Evolutionary conservation across 2,113 vertebrate genomes (phyloP).

Genomic region (Peromyscus polionotus): DNA sequence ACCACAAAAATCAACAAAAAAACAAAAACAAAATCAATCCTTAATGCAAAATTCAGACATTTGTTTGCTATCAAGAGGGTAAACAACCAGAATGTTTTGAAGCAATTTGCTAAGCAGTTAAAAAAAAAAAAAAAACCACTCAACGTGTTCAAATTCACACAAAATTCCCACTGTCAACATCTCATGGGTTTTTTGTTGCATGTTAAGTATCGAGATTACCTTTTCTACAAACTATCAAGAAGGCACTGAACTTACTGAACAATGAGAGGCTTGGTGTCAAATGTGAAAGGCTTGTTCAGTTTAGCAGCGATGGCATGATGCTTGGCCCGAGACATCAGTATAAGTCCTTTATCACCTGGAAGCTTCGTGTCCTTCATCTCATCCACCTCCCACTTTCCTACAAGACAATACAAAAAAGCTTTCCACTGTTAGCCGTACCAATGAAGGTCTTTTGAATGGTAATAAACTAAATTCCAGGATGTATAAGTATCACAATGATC

Average conservation of each 20-base stretch:
- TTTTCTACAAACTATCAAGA: constrained; percentile 13
- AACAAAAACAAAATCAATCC: neutral
- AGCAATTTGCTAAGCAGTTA: constrained; percentile 17
- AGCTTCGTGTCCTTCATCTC: constrained; percentile 97
- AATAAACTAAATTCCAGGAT: constrained; percentile 4
- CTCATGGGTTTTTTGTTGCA: neutral
- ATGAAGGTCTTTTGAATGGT: neutral
- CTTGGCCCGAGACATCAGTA: constrained; percentile 95
- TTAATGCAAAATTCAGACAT: constrained; percentile 36
- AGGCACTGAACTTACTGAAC: constrained; percentile 94
- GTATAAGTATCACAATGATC: neutral
- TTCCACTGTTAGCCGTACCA: neutral
- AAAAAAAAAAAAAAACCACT: neutral
- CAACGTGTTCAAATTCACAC: neutral
- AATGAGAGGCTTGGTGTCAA: constrained; percentile 95
- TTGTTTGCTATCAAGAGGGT: constrained; percentile 12
- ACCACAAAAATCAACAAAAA: neutral
- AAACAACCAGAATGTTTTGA: neutral
- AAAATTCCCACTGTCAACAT: neutral
- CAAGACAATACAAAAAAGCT: constrained; percentile 54
- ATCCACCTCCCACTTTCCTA: constrained; percentile 97
- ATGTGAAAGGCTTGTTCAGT: constrained; percentile 94
- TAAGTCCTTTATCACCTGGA: constrained; percentile 96
- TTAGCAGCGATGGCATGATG: constrained; percentile 97
- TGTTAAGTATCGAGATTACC: neutral